Evolutionary conservation across 2,797 vertebrate genomes (phyloP).

Genomic region (Pempheris klunzingeri): DNA sequence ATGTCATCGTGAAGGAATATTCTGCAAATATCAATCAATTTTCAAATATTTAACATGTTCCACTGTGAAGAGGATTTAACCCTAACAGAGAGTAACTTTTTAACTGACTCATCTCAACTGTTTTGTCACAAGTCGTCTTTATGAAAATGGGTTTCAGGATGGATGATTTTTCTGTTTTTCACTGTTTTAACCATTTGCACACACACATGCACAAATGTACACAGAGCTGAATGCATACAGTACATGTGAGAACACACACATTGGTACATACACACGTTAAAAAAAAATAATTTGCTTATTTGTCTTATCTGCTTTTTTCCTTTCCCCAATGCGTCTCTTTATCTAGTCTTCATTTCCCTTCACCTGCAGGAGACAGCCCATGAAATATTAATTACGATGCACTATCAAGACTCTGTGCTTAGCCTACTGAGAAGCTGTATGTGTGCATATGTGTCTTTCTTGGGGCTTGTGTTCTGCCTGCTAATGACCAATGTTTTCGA

Average conservation of each 20-base stretch:
- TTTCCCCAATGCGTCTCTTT: constrained; percentile 24
- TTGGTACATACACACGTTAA: neutral
- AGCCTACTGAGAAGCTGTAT: constrained; percentile 61
- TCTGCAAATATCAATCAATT: constrained; percentile 31
- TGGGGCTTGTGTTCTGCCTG: constrained; percentile 69
- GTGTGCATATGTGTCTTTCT: constrained; percentile 48
- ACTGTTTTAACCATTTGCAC: neutral
- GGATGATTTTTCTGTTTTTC: too few relatives aligned
- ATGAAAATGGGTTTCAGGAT: neutral
- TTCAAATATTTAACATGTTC: neutral
- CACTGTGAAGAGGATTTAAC: constrained; percentile 4
- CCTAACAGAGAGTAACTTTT: neutral
- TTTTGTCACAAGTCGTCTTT: neutral
- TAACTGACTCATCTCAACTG: neutral
- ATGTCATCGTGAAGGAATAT: constrained; percentile 22
- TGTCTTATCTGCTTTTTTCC: constrained; percentile 33
- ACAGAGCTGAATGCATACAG: neutral
- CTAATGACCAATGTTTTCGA: constrained; percentile 75
- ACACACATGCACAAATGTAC: neutral
- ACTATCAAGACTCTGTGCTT: constrained; percentile 70
- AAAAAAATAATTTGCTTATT: neutral
- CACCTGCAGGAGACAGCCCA: constrained; percentile 72
- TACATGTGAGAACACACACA: neutral
- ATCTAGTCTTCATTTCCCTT: constrained; percentile 57
- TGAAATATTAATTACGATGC: constrained; percentile 82